A percentile compares a stretch with the other conserved stretches of the same genome.
Evolutionary conservation across 2,113 vertebrate genomes (phyloP).

Genomic region (Electrona antarctica): DNA sequence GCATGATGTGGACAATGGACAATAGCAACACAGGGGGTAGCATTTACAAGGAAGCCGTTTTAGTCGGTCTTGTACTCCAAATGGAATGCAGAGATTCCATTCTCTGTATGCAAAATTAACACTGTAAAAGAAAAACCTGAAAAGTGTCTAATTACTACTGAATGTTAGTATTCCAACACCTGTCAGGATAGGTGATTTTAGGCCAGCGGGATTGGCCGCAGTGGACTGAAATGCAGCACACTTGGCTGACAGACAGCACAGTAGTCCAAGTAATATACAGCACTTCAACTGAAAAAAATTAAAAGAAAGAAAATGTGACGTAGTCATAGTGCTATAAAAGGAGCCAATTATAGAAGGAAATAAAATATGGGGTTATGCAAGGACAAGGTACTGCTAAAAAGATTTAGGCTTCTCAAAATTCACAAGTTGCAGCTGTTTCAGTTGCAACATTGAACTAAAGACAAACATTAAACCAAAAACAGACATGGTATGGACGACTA

Average conservation of each 20-base stretch:
- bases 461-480: neutral
- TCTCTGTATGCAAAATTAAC: neutral
- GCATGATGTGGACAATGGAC: slow-evolving; percentile 48
- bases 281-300: neutral
- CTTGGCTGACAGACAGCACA: slow-evolving; percentile 3
- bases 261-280: neutral
- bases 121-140: slow-evolving; percentile 13
- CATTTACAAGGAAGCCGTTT: slow-evolving; percentile 33
- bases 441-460: no score
- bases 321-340: slow-evolving; percentile 8
- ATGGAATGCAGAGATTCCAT: neutral
- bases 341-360: slow-evolving; percentile 26
- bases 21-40: slow-evolving; percentile 37
- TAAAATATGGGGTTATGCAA: slow-evolving; percentile 32
- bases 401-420: slow-evolving; percentile 12
- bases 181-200: slow-evolving; percentile 4
- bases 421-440: neutral
- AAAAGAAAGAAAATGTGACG: no score
- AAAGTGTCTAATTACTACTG: neutral
- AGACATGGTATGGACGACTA: neutral
- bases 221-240: neutral
- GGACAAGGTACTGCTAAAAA: slow-evolving; percentile 27
- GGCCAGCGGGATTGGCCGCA: neutral
- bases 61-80: slow-evolving; percentile 9
- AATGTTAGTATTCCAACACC: neutral